Conservation (phyloP, 1,140 invertebrate genomes). For the Episyrphus balteatus region DNA sequence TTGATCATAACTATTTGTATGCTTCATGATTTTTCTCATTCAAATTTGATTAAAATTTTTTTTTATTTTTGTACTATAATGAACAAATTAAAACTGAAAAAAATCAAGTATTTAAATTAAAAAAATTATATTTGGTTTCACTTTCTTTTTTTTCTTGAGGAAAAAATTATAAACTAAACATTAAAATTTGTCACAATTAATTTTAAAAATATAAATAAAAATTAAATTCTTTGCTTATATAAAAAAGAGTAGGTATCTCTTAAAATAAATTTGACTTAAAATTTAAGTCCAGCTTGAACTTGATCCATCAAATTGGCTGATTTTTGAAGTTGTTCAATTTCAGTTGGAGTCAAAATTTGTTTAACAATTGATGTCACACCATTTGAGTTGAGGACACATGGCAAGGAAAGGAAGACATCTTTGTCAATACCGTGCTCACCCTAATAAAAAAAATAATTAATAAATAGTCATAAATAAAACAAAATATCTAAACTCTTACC, state of each 20-base stretch:
- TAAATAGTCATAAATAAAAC: not conserved
- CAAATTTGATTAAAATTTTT: not conserved
- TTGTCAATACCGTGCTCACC: slow-evolving; percentile 67
- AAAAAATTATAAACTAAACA: too few relatives aligned
- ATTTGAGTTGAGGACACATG: slow-evolving; percentile 62
- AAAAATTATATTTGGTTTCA: not conserved
- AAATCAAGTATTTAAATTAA: slow-evolving; percentile 4
- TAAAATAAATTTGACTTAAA: slow-evolving; percentile 22
- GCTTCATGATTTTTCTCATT: slow-evolving; percentile 1
- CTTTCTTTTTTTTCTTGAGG: too few relatives aligned
- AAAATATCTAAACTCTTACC: slow-evolving; percentile 55
- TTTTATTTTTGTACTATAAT: slow-evolving; percentile 3
- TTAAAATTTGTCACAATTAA: too few relatives aligned
- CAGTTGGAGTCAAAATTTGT: slow-evolving; percentile 59
- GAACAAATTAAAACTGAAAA: slow-evolving; percentile 12
- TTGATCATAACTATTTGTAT: too few relatives aligned
- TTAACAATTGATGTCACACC: slow-evolving; percentile 67
- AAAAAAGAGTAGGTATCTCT: too few relatives aligned
- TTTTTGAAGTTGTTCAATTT: slow-evolving; percentile 51
- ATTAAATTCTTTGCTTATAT: too few relatives aligned
- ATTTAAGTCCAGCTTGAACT: slow-evolving; percentile 52
- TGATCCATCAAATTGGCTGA: slow-evolving; percentile 56
- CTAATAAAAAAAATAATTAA: slow-evolving; percentile 41
- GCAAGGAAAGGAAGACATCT: slow-evolving; percentile 78
- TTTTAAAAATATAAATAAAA: too few relatives aligned